phyloP scores from a whole-genome alignment of 2,888 invertebrate species.

The Cryptocephalus moraei region DNA sequence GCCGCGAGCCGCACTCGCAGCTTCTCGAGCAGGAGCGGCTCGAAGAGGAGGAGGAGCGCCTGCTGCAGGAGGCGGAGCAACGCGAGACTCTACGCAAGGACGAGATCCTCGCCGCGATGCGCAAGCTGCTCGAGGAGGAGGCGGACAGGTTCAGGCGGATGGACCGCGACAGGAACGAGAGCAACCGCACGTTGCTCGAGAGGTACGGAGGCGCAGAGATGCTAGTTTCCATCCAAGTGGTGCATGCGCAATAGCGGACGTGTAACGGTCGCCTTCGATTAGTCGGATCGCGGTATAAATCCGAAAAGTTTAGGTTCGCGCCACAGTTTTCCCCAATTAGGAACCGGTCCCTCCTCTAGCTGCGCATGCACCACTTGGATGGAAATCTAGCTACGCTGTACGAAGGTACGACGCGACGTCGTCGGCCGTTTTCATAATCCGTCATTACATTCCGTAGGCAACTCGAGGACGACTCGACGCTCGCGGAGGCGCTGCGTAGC shows the following conservation, averaged over 20 bases:
- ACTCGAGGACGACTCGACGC: constrained; percentile 48
- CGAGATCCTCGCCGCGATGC: constrained; percentile 63
- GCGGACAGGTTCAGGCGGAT: constrained; percentile 52
- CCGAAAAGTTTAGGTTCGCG: too few species aligned
- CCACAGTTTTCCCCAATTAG: too few species aligned
- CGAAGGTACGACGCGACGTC: too few species aligned
- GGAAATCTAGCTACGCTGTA: too few species aligned
- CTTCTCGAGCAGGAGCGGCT: constrained; percentile 55
- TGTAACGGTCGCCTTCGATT: too few species aligned
- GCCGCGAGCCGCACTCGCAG: constrained; percentile 51
- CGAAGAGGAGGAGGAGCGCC: constrained; percentile 62
- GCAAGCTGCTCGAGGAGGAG: constrained; percentile 57
- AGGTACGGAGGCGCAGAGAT: too few species aligned
- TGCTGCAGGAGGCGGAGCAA: constrained; percentile 49
- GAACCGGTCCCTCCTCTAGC: too few species aligned
- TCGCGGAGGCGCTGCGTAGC: constrained; percentile 48
- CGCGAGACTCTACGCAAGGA: constrained; percentile 49
- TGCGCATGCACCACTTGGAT: too few species aligned
- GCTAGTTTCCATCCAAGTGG: too few species aligned
- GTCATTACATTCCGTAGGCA: constrained; percentile 42
- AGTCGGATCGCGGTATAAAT: too few species aligned
- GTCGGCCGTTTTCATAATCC: too few species aligned
- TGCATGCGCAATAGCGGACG: too few species aligned
- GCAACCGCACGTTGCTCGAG: constrained; percentile 52
- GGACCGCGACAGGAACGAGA: constrained; percentile 45